Evolutionary conservation across 1,140 invertebrate genomes (phyloP), one percentile per base, ranked within the genome.

Genomic region (Drosophila sulfurigaster): DNA sequence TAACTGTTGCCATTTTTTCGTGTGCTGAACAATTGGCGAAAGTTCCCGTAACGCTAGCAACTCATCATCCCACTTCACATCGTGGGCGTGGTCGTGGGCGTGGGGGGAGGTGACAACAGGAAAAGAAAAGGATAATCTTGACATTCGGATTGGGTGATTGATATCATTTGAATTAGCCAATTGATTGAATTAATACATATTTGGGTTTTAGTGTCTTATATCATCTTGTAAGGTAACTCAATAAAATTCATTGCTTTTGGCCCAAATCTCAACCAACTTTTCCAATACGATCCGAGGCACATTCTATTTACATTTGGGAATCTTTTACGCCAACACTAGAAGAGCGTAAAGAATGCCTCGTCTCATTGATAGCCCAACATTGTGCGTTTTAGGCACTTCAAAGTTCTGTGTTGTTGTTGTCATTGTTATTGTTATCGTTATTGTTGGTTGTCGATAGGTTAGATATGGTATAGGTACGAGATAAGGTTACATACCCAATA

Each of bases 311-410:
- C 68, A 72, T 65, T 45, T 13, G 16, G 30, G 38, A 48, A n/a
- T 28, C 7, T 49, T 65, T 67, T 73, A 73, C 70, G 75, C 78
- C 51, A 57, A 86, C 59, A 86, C 75, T 90, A 83, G 75, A 86
- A 82, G 70, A 86, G 77, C 66, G 86, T 63, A 81, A 82, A 80
- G 38, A 83, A 76, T 60, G 75, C 78, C 72, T 81, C 56, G 56
- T 79, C 78, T 87, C 78, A 75, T 86, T 63, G 91, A 89, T 92
- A 92, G 78, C 91, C 91, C 79, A 92, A 79, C 91, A 92, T 91
- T 41, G 88, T 88, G 79, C 90, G 87, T 73, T 91, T 92, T 77
- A 92, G 74, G 80, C 78, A 78, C 63, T 91, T 92, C 45, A 92
- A 89, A 75, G 91, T 92, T 87, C 91, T 92, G 66, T 83, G 51